Evolutionary conservation across 1,140 invertebrate genomes (phyloP).

Genomic region (Achatina immaculata): DNA sequence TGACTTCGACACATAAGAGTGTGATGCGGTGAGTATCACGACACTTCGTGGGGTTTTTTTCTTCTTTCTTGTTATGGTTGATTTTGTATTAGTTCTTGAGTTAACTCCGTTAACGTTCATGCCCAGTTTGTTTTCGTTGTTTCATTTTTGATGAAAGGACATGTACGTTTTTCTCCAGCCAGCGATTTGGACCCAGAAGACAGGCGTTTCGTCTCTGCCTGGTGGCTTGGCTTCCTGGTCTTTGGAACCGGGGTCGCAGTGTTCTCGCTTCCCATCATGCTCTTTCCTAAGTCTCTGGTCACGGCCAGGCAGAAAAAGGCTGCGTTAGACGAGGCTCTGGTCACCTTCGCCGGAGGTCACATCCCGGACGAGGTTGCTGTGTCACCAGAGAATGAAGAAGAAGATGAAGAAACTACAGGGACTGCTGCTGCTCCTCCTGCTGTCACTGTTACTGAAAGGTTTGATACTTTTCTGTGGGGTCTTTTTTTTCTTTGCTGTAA

Average conservation of each 20-base stretch:
- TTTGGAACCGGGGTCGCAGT: neutral
- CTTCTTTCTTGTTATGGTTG: too few species aligned
- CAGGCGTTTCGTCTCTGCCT: neutral
- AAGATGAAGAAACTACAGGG: neutral
- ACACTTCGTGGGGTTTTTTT: too few species aligned
- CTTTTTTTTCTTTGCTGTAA: too few species aligned
- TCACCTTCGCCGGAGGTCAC: neutral
- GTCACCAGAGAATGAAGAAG: neutral
- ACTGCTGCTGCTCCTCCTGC: too few species aligned
- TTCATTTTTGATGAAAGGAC: too few species aligned
- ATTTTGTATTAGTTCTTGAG: too few species aligned
- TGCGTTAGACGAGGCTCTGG: neutral
- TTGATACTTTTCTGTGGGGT: too few species aligned
- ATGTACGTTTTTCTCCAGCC: neutral
- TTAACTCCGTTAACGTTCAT: too few species aligned
- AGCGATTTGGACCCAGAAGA: neutral
- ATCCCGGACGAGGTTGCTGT: neutral
- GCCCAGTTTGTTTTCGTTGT: too few species aligned
- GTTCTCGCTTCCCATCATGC: neutral
- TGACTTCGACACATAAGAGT: too few species aligned
- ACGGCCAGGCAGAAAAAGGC: neutral
- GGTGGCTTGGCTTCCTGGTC: constrained; percentile 14
- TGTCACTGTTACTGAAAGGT: too few species aligned
- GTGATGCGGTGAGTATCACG: too few species aligned
- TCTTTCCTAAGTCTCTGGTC: constrained; percentile 1